Evolutionary conservation across 2,888 invertebrate species (phyloP), one percentile per base, ranked within the genome.

Genomic region (Oegoconia quadripuncta): DNA sequence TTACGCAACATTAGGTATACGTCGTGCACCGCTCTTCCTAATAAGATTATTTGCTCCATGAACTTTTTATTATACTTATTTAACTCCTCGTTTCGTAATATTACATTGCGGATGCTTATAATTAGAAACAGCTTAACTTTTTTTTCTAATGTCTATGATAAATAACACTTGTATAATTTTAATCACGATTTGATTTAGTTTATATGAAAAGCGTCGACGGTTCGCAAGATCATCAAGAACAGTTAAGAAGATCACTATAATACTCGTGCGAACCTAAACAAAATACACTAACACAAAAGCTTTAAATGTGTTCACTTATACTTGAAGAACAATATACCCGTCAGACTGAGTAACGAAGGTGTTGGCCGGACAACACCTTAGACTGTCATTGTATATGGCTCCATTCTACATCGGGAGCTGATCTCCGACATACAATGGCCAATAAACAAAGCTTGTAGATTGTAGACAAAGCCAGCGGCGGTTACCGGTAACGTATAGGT

Each of bases 371-470:
- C 54, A 48, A 50, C 47, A 55, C 48, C 45, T 55, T 53, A 50
- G 41, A 43, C 44, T 54, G 63, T 67, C 62, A 65, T 71, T 64
- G 69, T 73, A 67, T 73, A 74, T 62, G 63, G 65, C 69, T 71
- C 72, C 70, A 76, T 76, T 72, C 74, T 63, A 56, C 64, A 66
- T 66, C 67, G 68, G 69, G 59, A 66, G 64, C 67, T 66, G 71
- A 75, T 76, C 75, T 69, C 62, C 46, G 45, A 59, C 62, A 61
- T 57, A 81, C 79, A 82, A 83, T 82, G 68, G 77, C 70, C 74
- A 77, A 81, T 80, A 82, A 82, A 83, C 82, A 81, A 70, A 73
- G 75, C 67, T 64, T 58, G 71, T 68, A 75, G 74, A 74, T 67
- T 60, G 70, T 65, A 74, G 69, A 79, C 76, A 79, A 79, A 76